phyloP scores from a whole-genome alignment of 2,113 vertebrate genomes.

The Herpailurus yagouaroundi region DNA sequence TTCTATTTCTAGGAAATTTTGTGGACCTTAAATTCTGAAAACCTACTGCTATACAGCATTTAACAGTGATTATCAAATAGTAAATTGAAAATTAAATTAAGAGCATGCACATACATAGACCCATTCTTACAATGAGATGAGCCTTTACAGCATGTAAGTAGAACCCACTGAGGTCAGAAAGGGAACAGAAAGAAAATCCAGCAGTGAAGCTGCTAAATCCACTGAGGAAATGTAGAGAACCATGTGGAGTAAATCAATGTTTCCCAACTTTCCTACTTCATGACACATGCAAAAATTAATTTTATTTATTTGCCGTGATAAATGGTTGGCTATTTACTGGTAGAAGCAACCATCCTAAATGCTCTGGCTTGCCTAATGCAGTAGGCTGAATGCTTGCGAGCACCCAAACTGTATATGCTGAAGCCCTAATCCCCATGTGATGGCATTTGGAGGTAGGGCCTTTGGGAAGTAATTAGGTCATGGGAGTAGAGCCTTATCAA shows the following conservation, averaged over 20 bases:
- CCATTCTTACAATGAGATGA: neutral
- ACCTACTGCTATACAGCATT: neutral
- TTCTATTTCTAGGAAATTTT: neutral
- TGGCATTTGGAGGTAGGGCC: neutral
- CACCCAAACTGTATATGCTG: neutral
- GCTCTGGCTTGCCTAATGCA: neutral
- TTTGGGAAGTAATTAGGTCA: neutral
- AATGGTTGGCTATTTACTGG: neutral
- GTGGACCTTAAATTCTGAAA: neutral
- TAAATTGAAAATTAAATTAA: neutral
- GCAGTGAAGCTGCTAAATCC: neutral
- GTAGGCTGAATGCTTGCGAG: neutral
- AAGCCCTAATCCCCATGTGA: neutral
- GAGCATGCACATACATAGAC: neutral
- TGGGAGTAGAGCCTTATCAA: neutral
- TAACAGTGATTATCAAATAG: neutral
- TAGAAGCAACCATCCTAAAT: too few species aligned
- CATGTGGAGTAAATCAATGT: neutral
- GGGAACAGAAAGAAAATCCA: neutral
- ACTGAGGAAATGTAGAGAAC: neutral
- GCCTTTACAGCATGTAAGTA: neutral
- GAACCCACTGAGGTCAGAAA: neutral
- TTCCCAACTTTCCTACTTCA: neutral
- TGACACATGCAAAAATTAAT: neutral
- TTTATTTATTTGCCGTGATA: neutral